Evolutionary conservation across 2,113 vertebrate genomes (phyloP), one percentile per base, ranked within the genome.

Genomic region (Rissa tridactyla): DNA sequence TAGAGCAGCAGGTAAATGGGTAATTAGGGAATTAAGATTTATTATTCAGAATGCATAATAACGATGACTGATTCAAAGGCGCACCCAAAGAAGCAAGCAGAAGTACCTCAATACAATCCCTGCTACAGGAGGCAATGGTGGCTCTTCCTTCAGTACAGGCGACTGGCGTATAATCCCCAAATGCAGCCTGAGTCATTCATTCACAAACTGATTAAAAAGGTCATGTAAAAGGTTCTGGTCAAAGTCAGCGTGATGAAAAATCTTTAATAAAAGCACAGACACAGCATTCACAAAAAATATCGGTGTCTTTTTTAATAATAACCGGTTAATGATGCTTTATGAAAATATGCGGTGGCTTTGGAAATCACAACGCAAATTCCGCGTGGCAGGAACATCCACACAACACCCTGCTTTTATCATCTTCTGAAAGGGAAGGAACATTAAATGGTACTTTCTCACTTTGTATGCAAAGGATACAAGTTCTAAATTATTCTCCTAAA

Each of bases 11-110:
- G 84, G 96, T 97, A 97, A 97, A 96, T 72, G 40, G 93, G 94
- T 90, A 97, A 98, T 97, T 97, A 98, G 95, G 91, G 89, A 97
- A 98, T 97, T 97, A 96, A 69, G 86, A 97, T 94, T 92, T 95
- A 91, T 97, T 97, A 97, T 98, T 97, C 93, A 96, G 80, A 95
- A 91, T 83, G 90, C 46, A 82, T 84, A 81, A 91, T 90, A 90
- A 97, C 21, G 58, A 92, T 69, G 75, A 80, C 66, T 73, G 80
- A 95, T 89, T 82, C 65, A 69, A 90, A 97, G 77, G n/a, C 82
- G 78, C 82, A 92, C 58, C 80, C 84, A 65, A 75, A 78, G 77
- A 22, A 84, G 62, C 66, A 84, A 76, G 83, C 72, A 91, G 47
- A 75, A 83, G 75, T 29, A 62, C 58, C 62, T 91, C 42, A 51